Conservation (phyloP, 2,888 invertebrate species). For the Pardosa pseudoannulata region DNA sequence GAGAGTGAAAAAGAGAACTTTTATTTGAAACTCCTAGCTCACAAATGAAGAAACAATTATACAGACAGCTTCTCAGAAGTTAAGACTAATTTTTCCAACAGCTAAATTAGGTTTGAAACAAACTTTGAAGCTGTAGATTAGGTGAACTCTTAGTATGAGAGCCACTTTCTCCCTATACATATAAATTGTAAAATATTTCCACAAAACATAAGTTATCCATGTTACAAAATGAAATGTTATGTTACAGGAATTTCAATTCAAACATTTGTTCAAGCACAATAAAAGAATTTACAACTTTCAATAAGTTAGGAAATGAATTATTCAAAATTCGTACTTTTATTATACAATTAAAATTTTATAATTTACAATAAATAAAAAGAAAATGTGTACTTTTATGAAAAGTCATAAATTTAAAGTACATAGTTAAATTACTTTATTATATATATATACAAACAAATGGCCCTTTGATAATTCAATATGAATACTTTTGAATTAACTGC, state of each 20-base stretch:
- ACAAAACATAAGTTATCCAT: background rate
- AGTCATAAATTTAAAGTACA: background rate
- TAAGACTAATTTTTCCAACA: background rate
- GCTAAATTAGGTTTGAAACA: background rate
- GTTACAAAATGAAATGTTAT: background rate
- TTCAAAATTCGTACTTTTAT: background rate
- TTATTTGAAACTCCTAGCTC: constrained; percentile 15
- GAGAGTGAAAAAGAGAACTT: constrained; percentile 1
- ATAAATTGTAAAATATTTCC: constrained; percentile 1
- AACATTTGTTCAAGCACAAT: background rate
- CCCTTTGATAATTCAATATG: background rate
- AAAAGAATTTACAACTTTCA: background rate
- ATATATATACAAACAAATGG: background rate
- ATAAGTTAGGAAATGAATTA: background rate
- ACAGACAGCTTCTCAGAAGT: background rate
- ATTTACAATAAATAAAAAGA: constrained; percentile 1
- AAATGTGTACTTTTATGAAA: background rate
- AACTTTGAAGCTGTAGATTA: background rate
- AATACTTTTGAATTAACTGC: background rate
- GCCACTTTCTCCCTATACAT: constrained; percentile 1
- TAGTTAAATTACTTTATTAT: background rate
- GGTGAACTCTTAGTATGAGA: background rate
- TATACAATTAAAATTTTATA: constrained; percentile 1
- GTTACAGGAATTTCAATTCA: background rate
- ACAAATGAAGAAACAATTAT: constrained; percentile 17